Evolutionary conservation across 2,113 vertebrate species (phyloP), one percentile per base, ranked within the genome.

Genomic region (Cygnus atratus): DNA sequence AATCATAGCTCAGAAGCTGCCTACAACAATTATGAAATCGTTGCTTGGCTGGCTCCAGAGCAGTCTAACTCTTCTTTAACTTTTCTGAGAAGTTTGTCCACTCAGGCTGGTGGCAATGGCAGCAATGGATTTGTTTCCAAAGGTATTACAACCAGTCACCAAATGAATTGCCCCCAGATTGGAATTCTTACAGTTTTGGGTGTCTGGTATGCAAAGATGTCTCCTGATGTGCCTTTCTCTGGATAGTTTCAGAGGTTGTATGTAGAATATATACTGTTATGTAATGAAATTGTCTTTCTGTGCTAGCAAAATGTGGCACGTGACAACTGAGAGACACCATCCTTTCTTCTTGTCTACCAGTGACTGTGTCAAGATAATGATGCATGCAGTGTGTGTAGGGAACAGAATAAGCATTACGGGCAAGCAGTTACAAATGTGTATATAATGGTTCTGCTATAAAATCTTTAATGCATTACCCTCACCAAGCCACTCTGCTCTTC

Each of bases 221-320:
- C 33, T 78, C 17, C 26, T 71, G 24, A 48, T 59, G 44, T 55
- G 61, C 4, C 11, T 79, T 67, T 88, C 20, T n/a, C 37, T 85
- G 48, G 9, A 25, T 39, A 71, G 18, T 87, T 87, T 72, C 57
- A 58, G 80, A 39, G 21, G 13, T 7, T 65, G 11, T 67, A 29
- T 85, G 22, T 93, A 41, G 12, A 86, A 82, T 85, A 81, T 67
- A 66, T 41, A 4, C 21, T 67, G 33, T 5, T 48, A 25, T 66
- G 31, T 19, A 74, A 95, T 86, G 28, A 90, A 96, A 55, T 17
- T 88, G 91, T 57, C 67, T 93, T 92, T 39, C 39, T 86, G 41
- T 35, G 57, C 16, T 17, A 84, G 46, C 9, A 80, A 96, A 94
- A 71, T 26, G 20, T 76, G 54, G 39, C 33, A 52, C 18, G 6